Conservation (phyloP, 2,797 vertebrate genomes). For the Halcyon badia region DNA sequence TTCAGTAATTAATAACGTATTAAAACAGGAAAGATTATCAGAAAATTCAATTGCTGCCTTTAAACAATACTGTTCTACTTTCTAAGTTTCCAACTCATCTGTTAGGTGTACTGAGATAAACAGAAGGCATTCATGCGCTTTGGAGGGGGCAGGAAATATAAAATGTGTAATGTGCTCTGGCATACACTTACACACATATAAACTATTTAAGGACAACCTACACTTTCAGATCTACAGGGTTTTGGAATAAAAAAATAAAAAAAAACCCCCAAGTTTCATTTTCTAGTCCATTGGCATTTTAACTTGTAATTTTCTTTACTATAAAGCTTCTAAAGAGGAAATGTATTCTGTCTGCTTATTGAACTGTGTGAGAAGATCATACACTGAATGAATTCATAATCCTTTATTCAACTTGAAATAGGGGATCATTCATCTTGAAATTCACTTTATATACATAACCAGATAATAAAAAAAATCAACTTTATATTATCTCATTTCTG, state of each 20-base stretch:
- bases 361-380: neutral
- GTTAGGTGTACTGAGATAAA: constrained; percentile 14
- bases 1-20: neutral
- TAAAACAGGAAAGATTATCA: neutral
- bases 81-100: constrained; percentile 8
- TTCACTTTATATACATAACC: neutral
- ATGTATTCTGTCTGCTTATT: neutral
- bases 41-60: constrained; percentile 25
- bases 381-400: neutral
- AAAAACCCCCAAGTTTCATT: neutral
- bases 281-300: neutral
- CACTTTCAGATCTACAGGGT: neutral
- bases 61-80: constrained; percentile 15
- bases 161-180: constrained; percentile 4
- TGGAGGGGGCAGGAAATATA: neutral
- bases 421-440: neutral
- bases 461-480: neutral
- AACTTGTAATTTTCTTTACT: neutral
- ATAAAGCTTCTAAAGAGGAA: constrained; percentile 33
- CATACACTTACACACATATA: neutral
- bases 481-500: neutral
- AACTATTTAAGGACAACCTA: constrained; percentile 31
- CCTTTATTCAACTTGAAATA: neutral
- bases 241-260: neutral
- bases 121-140: constrained; percentile 13